A percentile compares a stretch with the other conserved stretches of the same genome.
phyloP scores from a whole-genome alignment of 2,113 vertebrate genomes.

The Hyla sarda region DNA sequence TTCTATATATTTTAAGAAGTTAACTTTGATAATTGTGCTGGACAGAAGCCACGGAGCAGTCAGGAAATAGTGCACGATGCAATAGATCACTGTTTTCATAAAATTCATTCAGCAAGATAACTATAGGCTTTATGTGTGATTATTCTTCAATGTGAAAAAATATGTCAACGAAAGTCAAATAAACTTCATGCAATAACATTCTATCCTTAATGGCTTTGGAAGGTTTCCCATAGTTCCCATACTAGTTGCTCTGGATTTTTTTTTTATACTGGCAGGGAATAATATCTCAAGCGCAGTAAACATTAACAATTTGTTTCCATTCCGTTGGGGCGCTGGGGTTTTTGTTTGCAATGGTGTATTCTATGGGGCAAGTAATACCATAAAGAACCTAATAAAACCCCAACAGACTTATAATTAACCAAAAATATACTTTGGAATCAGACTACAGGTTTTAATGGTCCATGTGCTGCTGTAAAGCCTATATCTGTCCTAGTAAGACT shows the following conservation, averaged over 20 bases:
- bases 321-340: background rate
- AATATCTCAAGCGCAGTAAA: too few species aligned
- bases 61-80: constrained; percentile 16
- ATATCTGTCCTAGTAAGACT: too few species aligned
- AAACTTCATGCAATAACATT: constrained; percentile 16
- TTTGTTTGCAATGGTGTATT: too few species aligned
- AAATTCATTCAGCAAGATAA: constrained; percentile 9
- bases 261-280: background rate
- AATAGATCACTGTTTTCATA: constrained; percentile 32
- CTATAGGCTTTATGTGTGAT: constrained; percentile 11
- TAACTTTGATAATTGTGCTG: background rate
- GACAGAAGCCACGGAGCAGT: background rate
- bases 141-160: constrained; percentile 12
- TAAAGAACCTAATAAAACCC: too few species aligned
- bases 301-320: background rate
- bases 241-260: background rate
- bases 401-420: too few species aligned
- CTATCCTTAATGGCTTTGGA: constrained; percentile 20
- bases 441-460: too few species aligned
- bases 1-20: constrained; percentile 6
- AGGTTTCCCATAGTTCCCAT: background rate
- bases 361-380: too few species aligned
- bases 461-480: too few species aligned
- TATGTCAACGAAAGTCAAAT: constrained; percentile 28
- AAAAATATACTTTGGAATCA: too few species aligned